Evolutionary conservation across 1,140 invertebrate genomes (phyloP), one percentile per base, ranked within the genome.

Genomic region (Sinella curviseta): DNA sequence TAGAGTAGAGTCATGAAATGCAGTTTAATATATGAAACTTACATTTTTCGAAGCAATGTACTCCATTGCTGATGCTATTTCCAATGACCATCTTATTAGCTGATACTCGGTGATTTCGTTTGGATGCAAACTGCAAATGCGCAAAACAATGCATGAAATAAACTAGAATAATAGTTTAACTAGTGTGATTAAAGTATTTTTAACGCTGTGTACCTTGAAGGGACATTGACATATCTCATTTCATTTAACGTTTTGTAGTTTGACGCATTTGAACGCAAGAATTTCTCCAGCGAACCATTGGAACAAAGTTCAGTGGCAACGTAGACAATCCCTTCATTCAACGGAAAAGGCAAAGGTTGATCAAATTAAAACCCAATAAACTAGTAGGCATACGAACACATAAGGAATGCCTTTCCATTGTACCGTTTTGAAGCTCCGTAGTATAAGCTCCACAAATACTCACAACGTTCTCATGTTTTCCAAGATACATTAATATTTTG

Each of bases 1-100:
- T 35, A 78, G 26, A 78, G 3, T 4, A 65, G 57, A 65, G 3
- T 12, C 24, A 12, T 24, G 24, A 17, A 17, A 14, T 60, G 8
- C 24, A 17, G 8, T n/a, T 60, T 60, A 8, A 60, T 60, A 34
- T 70, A 35, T 12, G 26, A 33, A 4, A 26, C 20, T 39, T 74
- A 54, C 78, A 33, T 80, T 80, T 77, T 77, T 80, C 0, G 36
- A 57, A 30, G 2, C 65, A 12, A 80, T 31, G 28, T 80, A 36
- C n/a, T 70, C 67, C 78, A 80, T 80, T 0, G 55, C 78, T n/a
- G 67, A 35, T 12, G 75, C 78, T 20, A 80, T 80, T 77, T 80
- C 74, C 16, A 30, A 31, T 1, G 48, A 24, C 78, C 78, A 80
- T 14, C 65, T 30, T 8, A 70, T 30, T 30, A 70, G 31, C 31